phyloP scores from a whole-genome alignment of 2,797 vertebrate genomes.

The Diceros bicornis region DNA sequence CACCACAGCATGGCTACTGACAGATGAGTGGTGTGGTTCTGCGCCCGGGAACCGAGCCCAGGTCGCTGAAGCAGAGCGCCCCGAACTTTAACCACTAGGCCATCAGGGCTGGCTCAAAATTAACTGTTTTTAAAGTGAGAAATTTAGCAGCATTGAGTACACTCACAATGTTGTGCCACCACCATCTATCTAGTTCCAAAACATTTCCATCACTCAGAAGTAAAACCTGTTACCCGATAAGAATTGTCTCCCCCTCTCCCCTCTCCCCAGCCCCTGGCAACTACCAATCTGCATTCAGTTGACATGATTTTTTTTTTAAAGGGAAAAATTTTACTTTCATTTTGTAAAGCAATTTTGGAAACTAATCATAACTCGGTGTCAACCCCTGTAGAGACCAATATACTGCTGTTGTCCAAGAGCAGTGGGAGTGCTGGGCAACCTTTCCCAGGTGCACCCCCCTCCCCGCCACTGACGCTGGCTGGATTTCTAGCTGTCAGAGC shows the following conservation, averaged over 20 bases:
- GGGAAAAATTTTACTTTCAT: background rate
- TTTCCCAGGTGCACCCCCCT: background rate
- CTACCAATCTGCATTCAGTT: background rate
- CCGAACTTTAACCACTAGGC: no score
- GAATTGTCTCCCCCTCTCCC: background rate
- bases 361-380: background rate
- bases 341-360: background rate
- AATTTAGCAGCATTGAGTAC: accelerated
- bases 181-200: background rate
- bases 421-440: background rate
- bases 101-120: no score
- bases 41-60: no score
- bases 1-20: no score
- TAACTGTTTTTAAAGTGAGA: background rate
- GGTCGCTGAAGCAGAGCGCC: no score
- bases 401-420: accelerated
- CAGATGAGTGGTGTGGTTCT: no score
- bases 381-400: background rate
- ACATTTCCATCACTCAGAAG: accelerated
- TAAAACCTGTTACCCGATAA: accelerated
- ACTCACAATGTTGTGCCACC: accelerated
- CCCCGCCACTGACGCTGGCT: background rate
- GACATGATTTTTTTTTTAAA: background rate
- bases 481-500: background rate
- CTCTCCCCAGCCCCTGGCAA: background rate